Percentiles rank a stretch among this genome's conserved stretches.
Conservation (phyloP, 2,113 vertebrate genomes). For the Oenanthe oenanthe region DNA sequence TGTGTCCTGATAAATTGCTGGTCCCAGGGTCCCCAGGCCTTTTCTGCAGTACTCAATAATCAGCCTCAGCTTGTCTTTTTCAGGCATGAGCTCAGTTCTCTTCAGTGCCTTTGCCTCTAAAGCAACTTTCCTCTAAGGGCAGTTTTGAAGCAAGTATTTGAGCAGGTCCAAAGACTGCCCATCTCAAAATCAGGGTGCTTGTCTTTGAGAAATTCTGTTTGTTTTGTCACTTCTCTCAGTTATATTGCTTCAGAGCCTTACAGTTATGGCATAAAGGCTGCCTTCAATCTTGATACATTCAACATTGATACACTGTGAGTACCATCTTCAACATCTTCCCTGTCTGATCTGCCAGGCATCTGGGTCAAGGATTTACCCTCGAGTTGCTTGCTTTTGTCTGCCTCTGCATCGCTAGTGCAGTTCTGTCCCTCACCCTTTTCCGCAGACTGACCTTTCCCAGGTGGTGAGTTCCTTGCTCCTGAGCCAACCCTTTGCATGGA, state of each 20-base stretch:
- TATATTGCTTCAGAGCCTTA: not conserved
- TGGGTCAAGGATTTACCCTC: not conserved
- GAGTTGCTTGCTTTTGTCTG: rapidly evolving
- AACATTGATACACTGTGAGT: not conserved
- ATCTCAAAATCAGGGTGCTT: not conserved
- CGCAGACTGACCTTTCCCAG: not conserved
- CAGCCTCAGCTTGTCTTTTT: not conserved
- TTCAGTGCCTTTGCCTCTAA: not conserved
- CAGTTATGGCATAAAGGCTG: not conserved
- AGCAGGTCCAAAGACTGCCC: not conserved
- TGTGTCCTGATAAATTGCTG: not conserved
- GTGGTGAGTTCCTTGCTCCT: not conserved
- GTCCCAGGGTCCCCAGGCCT: rapidly evolving
- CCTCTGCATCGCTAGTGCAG: not conserved
- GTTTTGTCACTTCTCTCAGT: not conserved
- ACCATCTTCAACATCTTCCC: not conserved
- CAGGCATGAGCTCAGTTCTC: rapidly evolving
- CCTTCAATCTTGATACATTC: not conserved
- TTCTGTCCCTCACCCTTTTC: not conserved
- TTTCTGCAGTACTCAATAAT: not conserved
- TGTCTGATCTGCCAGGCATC: not conserved
- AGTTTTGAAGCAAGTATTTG: not conserved
- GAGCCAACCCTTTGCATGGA: not conserved
- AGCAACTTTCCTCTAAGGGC: not conserved
- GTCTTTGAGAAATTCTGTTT: not conserved